These are phyloP conservation scores for Cryptotermes secundus DNA, from an alignment of 1,140 invertebrate species.

Conservation along the genomic window DNA sequence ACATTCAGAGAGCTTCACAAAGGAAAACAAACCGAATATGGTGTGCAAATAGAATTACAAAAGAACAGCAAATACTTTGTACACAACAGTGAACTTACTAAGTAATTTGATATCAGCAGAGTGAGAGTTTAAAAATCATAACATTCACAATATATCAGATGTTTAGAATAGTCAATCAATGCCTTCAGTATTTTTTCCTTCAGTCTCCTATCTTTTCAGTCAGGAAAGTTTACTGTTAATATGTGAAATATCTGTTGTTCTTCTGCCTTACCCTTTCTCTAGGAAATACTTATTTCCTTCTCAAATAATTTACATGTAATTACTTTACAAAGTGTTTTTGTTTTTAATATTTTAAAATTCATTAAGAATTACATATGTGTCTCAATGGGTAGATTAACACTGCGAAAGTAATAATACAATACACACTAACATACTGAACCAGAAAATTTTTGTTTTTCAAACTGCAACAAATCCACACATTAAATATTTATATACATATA, in stretches of 20 bases:
- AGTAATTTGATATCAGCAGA: no score
- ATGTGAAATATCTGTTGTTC: no score
- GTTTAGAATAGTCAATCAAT: no score
- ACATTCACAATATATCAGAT: no score
- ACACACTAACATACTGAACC: background rate
- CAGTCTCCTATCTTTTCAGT: no score
- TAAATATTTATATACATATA: constrained; percentile 3
- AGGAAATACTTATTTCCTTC: background rate
- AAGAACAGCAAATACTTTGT: background rate
- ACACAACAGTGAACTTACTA: background rate
- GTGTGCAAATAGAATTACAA: background rate
- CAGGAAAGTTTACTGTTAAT: no score
- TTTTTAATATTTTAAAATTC: constrained; percentile 2
- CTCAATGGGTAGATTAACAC: background rate
- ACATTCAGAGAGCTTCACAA: background rate
- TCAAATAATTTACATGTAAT: background rate
- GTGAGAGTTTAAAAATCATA: no score
- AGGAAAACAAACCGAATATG: background rate
- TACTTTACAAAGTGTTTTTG: background rate
- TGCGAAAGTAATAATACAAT: background rate
- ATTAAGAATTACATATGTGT: background rate
- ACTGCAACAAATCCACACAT: constrained; percentile 6
- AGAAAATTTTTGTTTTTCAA: background rate
- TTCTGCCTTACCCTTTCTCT: background rate
- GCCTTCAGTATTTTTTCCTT: no score